Percentiles rank a stretch among this genome's conserved stretches.
Conservation (phyloP, 1,140 invertebrate species). For the Calliphora vicina region DNA sequence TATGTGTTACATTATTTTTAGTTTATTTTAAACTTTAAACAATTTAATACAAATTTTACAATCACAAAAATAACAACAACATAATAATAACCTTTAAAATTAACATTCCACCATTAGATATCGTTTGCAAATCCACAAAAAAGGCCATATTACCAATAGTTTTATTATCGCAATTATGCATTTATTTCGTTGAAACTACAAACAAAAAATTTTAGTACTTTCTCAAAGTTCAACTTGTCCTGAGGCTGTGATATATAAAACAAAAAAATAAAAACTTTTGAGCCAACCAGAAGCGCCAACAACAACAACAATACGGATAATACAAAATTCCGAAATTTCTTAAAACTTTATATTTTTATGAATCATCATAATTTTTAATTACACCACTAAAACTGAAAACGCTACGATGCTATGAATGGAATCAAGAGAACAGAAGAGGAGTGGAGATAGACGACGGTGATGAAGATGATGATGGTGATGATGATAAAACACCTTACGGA, state of each 20-base stretch:
- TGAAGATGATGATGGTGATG: neutral
- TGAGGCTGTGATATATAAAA: neutral
- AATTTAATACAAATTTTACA: too few relatives aligned
- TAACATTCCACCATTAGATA: neutral
- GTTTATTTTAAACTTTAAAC: too few relatives aligned
- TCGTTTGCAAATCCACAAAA: neutral
- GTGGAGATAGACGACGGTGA: neutral
- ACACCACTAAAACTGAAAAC: neutral
- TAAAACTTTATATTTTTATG: slow-evolving; percentile 11
- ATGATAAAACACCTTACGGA: slow-evolving; percentile 30
- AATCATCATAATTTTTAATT: slow-evolving; percentile 32
- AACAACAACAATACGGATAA: neutral
- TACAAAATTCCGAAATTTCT: neutral
- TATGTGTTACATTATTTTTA: too few relatives aligned
- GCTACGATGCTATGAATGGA: neutral
- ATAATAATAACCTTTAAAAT: neutral
- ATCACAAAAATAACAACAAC: neutral
- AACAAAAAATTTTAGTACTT: neutral
- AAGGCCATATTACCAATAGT: neutral
- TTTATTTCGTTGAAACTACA: neutral
- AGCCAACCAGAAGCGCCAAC: neutral
- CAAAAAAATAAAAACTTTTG: neutral
- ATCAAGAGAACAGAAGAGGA: neutral
- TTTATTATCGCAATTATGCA: neutral
- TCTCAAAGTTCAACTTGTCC: neutral